Conservation (phyloP, 2,888 invertebrate genomes). For the Nephrotoma appendiculata region DNA sequence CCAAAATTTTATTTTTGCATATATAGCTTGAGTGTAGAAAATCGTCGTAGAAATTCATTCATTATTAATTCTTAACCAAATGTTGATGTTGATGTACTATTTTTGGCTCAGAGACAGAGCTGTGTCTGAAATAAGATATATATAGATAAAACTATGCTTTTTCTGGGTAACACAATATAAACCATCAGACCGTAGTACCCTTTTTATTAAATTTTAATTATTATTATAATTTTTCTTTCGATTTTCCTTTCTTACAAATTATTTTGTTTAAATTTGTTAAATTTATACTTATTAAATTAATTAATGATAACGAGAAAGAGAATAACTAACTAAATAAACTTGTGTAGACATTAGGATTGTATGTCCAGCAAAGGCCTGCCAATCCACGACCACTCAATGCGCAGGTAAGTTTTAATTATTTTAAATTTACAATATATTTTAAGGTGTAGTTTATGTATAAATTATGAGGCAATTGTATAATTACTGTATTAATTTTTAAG, state of each 20-base stretch:
- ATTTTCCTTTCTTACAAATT: neutral
- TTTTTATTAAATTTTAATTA: neutral
- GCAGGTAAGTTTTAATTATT: slow-evolving; percentile 42
- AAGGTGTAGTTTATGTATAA: neutral
- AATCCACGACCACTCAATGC: slow-evolving; percentile 56
- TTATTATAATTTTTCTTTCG: neutral
- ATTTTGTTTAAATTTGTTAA: slow-evolving; percentile 5
- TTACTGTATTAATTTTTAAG: neutral
- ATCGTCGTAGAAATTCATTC: neutral
- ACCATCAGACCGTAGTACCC: neutral
- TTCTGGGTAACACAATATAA: neutral
- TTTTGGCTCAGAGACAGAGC: neutral
- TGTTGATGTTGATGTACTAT: neutral
- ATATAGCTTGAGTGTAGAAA: neutral
- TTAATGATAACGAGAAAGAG: slow-evolving; percentile 8
- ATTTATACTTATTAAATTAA: neutral
- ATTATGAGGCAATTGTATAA: neutral
- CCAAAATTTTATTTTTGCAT: neutral
- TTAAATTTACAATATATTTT: neutral
- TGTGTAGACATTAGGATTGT: slow-evolving; percentile 60
- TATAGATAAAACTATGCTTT: neutral
- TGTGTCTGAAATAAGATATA: neutral
- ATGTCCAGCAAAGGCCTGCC: slow-evolving; percentile 61
- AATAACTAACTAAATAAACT: slow-evolving; percentile 13
- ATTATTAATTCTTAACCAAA: neutral